Evolutionary conservation across 2,888 invertebrate genomes (phyloP), one percentile per base, ranked within the genome.

Genomic region (Acrocera orbiculus): DNA sequence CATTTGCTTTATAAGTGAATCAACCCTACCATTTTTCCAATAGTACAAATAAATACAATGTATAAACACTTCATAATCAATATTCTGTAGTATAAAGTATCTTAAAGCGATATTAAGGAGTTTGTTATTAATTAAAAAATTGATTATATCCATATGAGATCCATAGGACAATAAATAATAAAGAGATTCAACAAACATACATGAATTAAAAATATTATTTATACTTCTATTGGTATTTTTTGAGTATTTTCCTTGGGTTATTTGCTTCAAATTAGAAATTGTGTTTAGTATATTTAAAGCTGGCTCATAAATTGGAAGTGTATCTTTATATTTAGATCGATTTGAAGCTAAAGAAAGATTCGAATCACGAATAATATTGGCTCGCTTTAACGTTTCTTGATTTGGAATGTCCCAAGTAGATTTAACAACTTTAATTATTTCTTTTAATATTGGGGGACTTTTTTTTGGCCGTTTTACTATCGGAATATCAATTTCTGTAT

Each of bases 141-240:
- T 70, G 33, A 87, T 65, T 34, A 81, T 69, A 8, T 76, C 74
- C 1, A 69, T 62, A 47, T 76, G 75, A 4, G 76, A 77, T 1
- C 86, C 89, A 48, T 87, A 90, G 38, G 71, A 75, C 4, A 69
- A 65, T 4, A 90, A 62, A 55, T 90, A 92, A 53, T 76, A 82
- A 3, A 83, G 56, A 46, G 82, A 83, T 58, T 90, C 89, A 39
- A 76, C 71, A 46, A 76, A 76, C 42, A 70, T 69, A 42, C 69
- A 64, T 0, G 69, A 65, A 19, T 19, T 19, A 6, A 19, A 6
- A 19, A 6, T 8, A 8, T 22, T 22, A 32, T 32, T 10, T 35
- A 38, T 7, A 22, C 10, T 42, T 2, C 26, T 42, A 40, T 23
- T 28, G 58, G 58, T 30, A 47, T 59, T 1, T 7, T 13, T 15